Conservation (phyloP, 2,888 invertebrate species). For the Carabus problematicus region DNA sequence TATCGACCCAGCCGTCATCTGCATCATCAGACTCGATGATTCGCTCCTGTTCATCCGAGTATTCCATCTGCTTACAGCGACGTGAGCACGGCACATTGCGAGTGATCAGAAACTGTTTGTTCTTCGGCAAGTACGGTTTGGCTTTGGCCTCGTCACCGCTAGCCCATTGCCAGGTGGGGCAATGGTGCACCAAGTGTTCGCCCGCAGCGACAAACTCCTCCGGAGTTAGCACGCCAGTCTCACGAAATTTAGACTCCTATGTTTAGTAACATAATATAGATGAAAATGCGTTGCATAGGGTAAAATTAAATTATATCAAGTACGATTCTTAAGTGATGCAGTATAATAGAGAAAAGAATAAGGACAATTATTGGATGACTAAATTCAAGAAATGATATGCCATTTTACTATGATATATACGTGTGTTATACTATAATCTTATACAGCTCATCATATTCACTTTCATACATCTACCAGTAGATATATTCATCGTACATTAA, state of each 20-base stretch:
- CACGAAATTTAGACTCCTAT: constrained; percentile 95
- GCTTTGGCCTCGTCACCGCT: constrained; percentile 88
- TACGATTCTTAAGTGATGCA: too few relatives aligned
- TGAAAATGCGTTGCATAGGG: too few relatives aligned
- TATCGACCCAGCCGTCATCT: constrained; percentile 97
- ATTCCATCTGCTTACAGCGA: constrained; percentile 95
- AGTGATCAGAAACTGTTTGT: constrained; percentile 97
- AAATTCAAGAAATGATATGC: too few relatives aligned
- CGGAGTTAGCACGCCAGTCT: constrained; percentile 97
- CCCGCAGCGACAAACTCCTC: constrained; percentile 99
- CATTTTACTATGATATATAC: too few relatives aligned
- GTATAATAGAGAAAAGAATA: too few relatives aligned
- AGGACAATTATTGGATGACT: too few relatives aligned
- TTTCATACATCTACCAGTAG: too few relatives aligned
- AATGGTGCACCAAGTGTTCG: constrained; percentile 98
- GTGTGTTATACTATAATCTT: too few relatives aligned
- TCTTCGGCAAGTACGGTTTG: constrained; percentile 88
- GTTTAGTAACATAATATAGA: constrained; percentile 5
- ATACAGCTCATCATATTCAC: too few relatives aligned
- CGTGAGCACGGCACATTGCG: constrained; percentile 96
- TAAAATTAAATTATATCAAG: too few relatives aligned
- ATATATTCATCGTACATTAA: too few relatives aligned
- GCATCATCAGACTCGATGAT: constrained; percentile 87
- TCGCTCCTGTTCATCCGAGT: constrained; percentile 88
- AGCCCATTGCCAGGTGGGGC: constrained; percentile 99